Evolutionary conservation across 2,888 invertebrate genomes (phyloP).

Genomic region (Tupiocoris notatus): DNA sequence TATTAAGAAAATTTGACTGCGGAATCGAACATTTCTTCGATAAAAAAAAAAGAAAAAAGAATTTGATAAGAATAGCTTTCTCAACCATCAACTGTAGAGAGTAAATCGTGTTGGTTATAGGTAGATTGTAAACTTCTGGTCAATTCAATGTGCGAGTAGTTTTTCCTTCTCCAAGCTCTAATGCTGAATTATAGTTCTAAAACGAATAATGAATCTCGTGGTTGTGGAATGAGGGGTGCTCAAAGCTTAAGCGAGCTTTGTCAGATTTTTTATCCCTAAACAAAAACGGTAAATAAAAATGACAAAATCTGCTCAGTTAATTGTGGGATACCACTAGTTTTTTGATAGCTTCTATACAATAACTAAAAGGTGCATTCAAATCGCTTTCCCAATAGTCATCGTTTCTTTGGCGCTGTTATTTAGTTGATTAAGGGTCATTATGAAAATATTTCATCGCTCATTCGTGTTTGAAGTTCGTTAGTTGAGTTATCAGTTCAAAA

Average conservation of each 20-base stretch:
- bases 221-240: constrained; percentile 38
- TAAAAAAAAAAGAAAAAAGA: no score
- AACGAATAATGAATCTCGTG: constrained; percentile 5
- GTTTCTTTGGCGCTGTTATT: constrained; percentile 10
- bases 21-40: no score
- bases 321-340: background rate
- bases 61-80: no score
- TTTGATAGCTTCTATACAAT: constrained; percentile 3
- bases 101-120: background rate
- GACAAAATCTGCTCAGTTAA: constrained; percentile 17
- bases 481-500: constrained; percentile 3
- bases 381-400: background rate
- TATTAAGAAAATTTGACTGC: no score
- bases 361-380: background rate
- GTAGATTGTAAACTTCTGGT: constrained; percentile 17
- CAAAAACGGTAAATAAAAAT: background rate
- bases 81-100: background rate
- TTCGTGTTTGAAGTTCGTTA: constrained; percentile 17
- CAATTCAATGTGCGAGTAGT: constrained; percentile 7
- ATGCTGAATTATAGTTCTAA: constrained; percentile 17
- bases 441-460: constrained; percentile 23
- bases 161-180: constrained; percentile 6
- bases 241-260: constrained; percentile 7
- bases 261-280: constrained; percentile 10
- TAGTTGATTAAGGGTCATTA: constrained; percentile 28